These are phyloP conservation scores for Ictalurus furcatus DNA, from an alignment of 2,113 vertebrate species.

Conservation along the genomic window DNA sequence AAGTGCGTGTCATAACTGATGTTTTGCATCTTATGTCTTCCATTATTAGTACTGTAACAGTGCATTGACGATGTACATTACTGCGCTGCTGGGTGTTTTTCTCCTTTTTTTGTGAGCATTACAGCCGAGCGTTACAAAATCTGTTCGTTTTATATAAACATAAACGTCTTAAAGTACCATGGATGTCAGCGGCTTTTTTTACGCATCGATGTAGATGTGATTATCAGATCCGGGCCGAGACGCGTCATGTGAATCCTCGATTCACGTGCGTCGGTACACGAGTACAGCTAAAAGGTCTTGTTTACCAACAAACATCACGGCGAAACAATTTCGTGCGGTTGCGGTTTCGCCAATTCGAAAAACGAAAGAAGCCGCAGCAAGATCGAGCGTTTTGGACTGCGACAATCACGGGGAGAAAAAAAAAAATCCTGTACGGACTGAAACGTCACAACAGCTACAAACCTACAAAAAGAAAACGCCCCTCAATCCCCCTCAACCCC, in stretches of 20 bases:
- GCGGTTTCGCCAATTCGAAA: no score
- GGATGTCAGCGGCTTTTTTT: not conserved
- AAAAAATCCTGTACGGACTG: no score
- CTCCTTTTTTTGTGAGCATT: not conserved
- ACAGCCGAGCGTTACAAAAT: not conserved
- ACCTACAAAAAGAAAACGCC: not conserved
- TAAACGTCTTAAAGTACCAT: not conserved
- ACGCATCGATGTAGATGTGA: not conserved
- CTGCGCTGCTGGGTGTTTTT: not conserved
- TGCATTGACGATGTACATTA: not conserved
- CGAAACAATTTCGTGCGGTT: no score
- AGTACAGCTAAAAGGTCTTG: no score
- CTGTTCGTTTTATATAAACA: not conserved
- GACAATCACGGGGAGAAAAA: no score
- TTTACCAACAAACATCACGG: no score
- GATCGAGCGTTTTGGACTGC: no score
- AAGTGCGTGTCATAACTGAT: not conserved
- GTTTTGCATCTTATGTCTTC: not conserved
- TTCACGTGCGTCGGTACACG: no score
- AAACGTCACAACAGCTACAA: no score
- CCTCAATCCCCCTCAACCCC: not conserved
- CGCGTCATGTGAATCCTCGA: no score
- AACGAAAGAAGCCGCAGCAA: no score
- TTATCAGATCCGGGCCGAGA: no score
- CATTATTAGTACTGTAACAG: not conserved